Percentiles rank a stretch among this genome's conserved stretches.
These are phyloP conservation scores for Parus major DNA, from an alignment of 2,113 vertebrate species.

Conservation along the genomic window DNA sequence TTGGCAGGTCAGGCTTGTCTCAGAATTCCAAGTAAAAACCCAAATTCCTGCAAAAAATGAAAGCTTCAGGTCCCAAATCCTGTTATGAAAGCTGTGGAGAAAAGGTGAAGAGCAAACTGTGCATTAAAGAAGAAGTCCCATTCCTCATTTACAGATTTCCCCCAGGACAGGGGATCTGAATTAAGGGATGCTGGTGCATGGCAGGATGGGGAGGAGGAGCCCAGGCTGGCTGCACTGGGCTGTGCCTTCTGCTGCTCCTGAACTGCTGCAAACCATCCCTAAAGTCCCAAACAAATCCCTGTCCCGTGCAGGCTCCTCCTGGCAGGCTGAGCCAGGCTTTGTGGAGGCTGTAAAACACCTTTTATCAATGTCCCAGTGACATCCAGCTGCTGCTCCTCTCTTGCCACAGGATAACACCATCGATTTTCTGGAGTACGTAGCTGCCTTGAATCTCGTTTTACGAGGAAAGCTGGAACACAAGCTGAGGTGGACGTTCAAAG, in stretches of 20 bases:
- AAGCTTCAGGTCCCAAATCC: background rate
- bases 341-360: background rate
- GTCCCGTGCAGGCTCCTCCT: rapidly evolving
- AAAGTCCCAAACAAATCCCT: background rate
- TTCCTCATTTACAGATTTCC: background rate
- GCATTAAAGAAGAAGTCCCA: rapidly evolving
- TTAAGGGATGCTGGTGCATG: background rate
- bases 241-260: background rate
- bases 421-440: slow-evolving; percentile 95
- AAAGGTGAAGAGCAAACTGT: background rate
- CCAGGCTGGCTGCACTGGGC: background rate
- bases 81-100: background rate
- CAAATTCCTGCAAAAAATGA: background rate
- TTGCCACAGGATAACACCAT: slow-evolving; percentile 90
- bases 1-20: background rate
- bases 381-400: background rate
- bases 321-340: rapidly evolving
- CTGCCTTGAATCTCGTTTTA: slow-evolving; percentile 91
- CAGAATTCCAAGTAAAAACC: background rate
- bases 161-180: too few relatives aligned
- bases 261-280: rapidly evolving
- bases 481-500: slow-evolving; percentile 95
- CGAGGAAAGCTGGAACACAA: slow-evolving; percentile 94
- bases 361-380: rapidly evolving
- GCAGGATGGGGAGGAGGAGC: background rate